Conservation (phyloP, 2,113 vertebrate species). For the Tenebrosternarchus preto region DNA sequence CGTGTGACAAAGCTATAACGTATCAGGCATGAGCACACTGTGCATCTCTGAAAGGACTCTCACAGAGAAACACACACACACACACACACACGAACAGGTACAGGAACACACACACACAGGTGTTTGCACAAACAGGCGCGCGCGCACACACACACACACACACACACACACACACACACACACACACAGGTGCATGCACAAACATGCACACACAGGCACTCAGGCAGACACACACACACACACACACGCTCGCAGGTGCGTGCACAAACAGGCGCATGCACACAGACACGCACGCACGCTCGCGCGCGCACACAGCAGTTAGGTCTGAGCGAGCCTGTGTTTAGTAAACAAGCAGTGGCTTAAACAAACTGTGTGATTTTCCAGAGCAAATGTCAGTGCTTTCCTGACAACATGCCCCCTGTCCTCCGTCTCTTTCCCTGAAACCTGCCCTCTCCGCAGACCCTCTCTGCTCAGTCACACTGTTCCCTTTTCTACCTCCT, state of each 20-base stretch:
- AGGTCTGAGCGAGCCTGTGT: constrained; percentile 42
- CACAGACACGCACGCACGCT: no score
- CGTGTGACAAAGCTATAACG: not conserved
- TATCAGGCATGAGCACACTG: no score
- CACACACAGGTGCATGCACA: not conserved
- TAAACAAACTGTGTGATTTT: constrained; percentile 70
- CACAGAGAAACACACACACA: no score
- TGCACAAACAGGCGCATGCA: no score
- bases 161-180: no score
- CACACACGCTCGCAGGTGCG: no score
- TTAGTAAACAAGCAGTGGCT: constrained; percentile 59
- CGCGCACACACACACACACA: no score
- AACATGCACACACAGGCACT: not conserved
- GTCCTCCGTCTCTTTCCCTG: not conserved
- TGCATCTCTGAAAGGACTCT: no score
- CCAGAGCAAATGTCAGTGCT: constrained; percentile 56
- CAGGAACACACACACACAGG: not conserved
- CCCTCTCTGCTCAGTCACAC: not conserved
- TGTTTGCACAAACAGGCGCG: not conserved
- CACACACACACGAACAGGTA: no score
- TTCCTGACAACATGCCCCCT: constrained; percentile 58
- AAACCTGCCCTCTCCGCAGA: not conserved
- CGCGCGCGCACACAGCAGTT: not conserved
- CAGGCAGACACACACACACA: no score
- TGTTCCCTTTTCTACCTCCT: not conserved